Evolutionary conservation across 2,797 vertebrate species (phyloP).

Genomic region (Agapornis canus): DNA sequence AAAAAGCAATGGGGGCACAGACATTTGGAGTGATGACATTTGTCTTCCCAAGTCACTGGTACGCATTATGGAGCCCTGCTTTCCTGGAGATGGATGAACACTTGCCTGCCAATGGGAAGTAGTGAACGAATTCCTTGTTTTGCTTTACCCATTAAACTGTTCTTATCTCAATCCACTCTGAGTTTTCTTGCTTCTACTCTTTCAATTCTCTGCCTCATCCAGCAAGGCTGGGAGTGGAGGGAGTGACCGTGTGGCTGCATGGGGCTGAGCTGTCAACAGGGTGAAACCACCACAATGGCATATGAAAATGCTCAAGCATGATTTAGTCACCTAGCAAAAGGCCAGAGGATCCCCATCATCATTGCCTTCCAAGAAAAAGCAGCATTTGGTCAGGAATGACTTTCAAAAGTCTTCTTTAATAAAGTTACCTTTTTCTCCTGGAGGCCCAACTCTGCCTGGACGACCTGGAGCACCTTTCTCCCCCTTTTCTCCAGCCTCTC

Average conservation of each 20-base stretch:
- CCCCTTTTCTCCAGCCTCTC: constrained; percentile 92
- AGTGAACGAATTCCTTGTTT: neutral
- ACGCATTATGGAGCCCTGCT: rapidly evolving
- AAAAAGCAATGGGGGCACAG: rapidly evolving
- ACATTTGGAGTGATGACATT: rapidly evolving
- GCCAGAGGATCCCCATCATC: neutral
- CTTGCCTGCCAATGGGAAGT: neutral
- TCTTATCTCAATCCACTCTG: rapidly evolving
- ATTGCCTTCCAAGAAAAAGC: neutral
- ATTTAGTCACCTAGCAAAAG: neutral
- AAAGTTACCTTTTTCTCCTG: constrained; percentile 87
- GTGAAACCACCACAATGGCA: rapidly evolving
- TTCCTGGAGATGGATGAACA: neutral
- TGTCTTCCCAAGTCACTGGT: neutral
- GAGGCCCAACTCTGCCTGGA: constrained; percentile 92
- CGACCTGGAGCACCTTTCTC: constrained; percentile 91
- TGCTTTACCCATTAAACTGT: neutral
- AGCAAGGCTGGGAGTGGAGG: rapidly evolving
- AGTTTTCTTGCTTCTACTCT: neutral
- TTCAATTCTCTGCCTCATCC: neutral
- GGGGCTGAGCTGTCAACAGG: neutral
- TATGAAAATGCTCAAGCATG: neutral
- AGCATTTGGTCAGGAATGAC: neutral
- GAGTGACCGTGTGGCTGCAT: rapidly evolving
- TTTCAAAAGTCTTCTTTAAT: neutral